Evolutionary conservation across 2,797 vertebrate genomes (phyloP), one percentile per base, ranked within the genome.

Genomic region (Australoheros facetus): DNA sequence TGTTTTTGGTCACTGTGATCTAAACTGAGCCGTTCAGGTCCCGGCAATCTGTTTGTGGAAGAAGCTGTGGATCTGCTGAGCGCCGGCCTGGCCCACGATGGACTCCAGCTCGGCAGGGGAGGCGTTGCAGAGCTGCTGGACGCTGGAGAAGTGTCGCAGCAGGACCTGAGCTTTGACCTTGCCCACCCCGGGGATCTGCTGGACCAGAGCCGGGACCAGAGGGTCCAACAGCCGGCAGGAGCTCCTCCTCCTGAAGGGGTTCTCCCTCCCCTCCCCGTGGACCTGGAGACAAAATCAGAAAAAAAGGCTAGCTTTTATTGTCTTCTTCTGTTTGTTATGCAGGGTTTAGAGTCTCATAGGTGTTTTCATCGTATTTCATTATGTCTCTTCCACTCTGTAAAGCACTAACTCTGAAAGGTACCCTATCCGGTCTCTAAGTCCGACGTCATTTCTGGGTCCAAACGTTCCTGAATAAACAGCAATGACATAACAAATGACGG

Each of bases 101-200:
- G 75, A 57, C 83, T 97, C 95, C 1, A 99, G 95, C 23, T 98
- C 94, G 0, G 16, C 1, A 3, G 86, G 0, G 1, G 94, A 80
- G 0, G 97, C 94, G 0, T 95, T 94, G n/a, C 96, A 96, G 3
- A 99, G 93, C 12, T 85, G 90, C 21, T 95, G 95, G 87, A 99
- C 91, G 88, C 93, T 98, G 48, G 95, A 89, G 54, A 98, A 99
- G 1, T 14, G 92, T 53, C 95, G 94, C 17, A 98, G 94, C 6
- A 99, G 90, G 2, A 96, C 93, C 60, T 93, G 77, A 28, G 97
- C 97, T 92, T 97, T 99, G 4, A 96, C 93, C 79, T 89, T 95
- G 0, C 98, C 97, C 1, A 99, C 96, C 0, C 96, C 97, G 4
- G 98, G 97, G 34, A 99, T 95, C 72, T 91, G 95, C 82, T 96